Conservation (phyloP, 1,140 invertebrate genomes). For the Drosophila kohkoa region DNA sequence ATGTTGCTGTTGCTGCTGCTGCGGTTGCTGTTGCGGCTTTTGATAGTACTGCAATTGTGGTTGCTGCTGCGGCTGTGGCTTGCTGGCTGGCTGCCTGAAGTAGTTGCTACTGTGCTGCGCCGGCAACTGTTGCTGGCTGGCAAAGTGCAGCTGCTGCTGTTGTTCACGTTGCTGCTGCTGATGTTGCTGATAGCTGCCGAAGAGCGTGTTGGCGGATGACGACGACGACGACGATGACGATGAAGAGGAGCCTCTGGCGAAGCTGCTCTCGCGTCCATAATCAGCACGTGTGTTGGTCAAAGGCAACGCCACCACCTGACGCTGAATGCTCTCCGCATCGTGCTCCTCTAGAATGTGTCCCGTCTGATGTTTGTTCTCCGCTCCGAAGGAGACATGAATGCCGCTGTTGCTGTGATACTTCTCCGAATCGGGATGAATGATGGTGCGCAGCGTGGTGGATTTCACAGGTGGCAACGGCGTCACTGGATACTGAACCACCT, state of each 20-base stretch:
- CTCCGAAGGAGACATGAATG: slow-evolving; percentile 91
- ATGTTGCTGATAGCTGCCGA: slow-evolving; percentile 46
- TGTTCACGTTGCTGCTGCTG: slow-evolving; percentile 33
- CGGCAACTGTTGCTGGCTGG: slow-evolving; percentile 63
- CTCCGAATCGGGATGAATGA: slow-evolving; percentile 93
- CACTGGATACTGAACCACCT: slow-evolving; percentile 92
- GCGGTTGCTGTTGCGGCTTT: slow-evolving; percentile 52
- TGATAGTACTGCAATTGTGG: slow-evolving; percentile 64
- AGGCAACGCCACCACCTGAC: slow-evolving; percentile 87
- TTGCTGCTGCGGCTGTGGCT: slow-evolving; percentile 56
- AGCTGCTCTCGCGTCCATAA: slow-evolving; percentile 66
- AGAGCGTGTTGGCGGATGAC: slow-evolving; percentile 51
- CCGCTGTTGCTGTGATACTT: slow-evolving; percentile 91
- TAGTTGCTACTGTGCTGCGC: slow-evolving; percentile 71
- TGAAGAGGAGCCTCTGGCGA: slow-evolving; percentile 34
- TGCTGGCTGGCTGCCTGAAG: slow-evolving; percentile 65
- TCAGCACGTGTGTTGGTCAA: slow-evolving; percentile 61
- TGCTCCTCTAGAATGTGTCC: slow-evolving; percentile 86
- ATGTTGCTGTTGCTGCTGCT: slow-evolving; percentile 64
- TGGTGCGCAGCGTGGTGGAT: slow-evolving; percentile 91
- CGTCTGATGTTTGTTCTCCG: slow-evolving; percentile 86
- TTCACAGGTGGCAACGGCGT: slow-evolving; percentile 88
- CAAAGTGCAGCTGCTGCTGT: slow-evolving; percentile 33
- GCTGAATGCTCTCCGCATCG: slow-evolving; percentile 87
- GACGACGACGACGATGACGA: too few relatives aligned